Evolutionary conservation across 1,140 invertebrate genomes (phyloP), one percentile per base, ranked within the genome.

Genomic region (Thaumetopoea pityocampa): DNA sequence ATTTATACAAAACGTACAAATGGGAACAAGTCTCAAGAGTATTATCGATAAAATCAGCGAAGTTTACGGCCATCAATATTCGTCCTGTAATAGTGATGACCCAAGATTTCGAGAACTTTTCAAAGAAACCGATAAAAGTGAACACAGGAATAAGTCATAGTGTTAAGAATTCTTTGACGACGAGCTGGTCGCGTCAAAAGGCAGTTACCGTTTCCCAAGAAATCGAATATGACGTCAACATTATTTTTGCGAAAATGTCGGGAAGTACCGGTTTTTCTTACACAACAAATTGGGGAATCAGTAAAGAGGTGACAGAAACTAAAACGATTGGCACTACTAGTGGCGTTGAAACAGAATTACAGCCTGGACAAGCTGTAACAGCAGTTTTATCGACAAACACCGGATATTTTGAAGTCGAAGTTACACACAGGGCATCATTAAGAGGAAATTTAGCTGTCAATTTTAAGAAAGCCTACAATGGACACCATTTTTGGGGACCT

Each of bases 401-500:
- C 22, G 57, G 66, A 4, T 32, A 29, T 43, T 36, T 82, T 17
- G 68, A 73, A 55, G 28, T 79, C 5, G 66, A 78, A 45, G 48
- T 82, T 0, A 18, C 55, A 0, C 72, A 79, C 17, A n/a, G 15
- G 1, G 40, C 59, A 7, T 59, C 35, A 3, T 33, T 82, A 9
- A 47, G 55, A 37, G 74, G 74, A 0, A 67, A 67, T 42, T 43
- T 76, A 1, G 74, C 63, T 0, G 65, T 71, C 1, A 79, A 79
- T 29, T 79, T 56, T 10, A 68, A 49, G 23, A 61, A 46, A 3
- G 5, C 18, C 1, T 44, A 51, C n/a, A 64, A 57, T 1, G 65
- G 59, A 2, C 74, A 79, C 14, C 67, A 79, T 49, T 79, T 79
- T 19, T 73, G 55, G 37, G 69, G 64, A n/a, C 72, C 69, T 0